phyloP scores from a whole-genome alignment of 1,140 invertebrate genomes.

The Branchinecta lindahli region DNA sequence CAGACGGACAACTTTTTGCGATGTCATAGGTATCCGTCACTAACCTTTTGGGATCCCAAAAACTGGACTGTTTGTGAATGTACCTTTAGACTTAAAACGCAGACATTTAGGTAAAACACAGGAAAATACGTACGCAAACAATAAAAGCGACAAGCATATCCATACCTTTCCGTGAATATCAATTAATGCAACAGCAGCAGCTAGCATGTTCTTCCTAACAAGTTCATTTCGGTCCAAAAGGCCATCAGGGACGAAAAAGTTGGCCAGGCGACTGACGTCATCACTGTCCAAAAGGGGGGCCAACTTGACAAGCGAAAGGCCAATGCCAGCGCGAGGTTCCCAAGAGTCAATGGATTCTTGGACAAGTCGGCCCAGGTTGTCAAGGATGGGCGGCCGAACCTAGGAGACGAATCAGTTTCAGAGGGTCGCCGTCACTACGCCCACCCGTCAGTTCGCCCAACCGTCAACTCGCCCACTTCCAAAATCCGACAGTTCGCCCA shows the following conservation, averaged over 20 bases:
- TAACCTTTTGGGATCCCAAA: no score
- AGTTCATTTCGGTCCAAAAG: conserved; percentile 65
- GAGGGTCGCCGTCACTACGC: no score
- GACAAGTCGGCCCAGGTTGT: conserved; percentile 78
- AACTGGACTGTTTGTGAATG: no score
- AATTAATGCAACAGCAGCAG: conserved; percentile 76
- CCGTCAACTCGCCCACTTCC: no score
- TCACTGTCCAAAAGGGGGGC: conserved; percentile 49
- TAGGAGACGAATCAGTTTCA: conserved; percentile 27
- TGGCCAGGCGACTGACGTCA: conserved; percentile 30
- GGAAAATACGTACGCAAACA: neutral
- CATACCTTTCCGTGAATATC: conserved; percentile 74
- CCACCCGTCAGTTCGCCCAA: no score
- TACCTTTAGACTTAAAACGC: no score
- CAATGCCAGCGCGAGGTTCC: conserved; percentile 72
- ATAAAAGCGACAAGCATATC: neutral
- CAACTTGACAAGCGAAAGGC: conserved; percentile 56
- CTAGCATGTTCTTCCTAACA: conserved; percentile 78
- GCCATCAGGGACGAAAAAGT: conserved; percentile 66
- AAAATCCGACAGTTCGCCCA: no score
- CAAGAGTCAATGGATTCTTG: conserved; percentile 71
- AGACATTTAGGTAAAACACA: no score
- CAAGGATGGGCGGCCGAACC: conserved; percentile 69
- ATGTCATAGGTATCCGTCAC: no score
- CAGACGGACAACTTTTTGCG: no score